Base-by-base conservation (phyloP, 2,113 vertebrate species). In the Coptodon bakossiorum region DNA sequence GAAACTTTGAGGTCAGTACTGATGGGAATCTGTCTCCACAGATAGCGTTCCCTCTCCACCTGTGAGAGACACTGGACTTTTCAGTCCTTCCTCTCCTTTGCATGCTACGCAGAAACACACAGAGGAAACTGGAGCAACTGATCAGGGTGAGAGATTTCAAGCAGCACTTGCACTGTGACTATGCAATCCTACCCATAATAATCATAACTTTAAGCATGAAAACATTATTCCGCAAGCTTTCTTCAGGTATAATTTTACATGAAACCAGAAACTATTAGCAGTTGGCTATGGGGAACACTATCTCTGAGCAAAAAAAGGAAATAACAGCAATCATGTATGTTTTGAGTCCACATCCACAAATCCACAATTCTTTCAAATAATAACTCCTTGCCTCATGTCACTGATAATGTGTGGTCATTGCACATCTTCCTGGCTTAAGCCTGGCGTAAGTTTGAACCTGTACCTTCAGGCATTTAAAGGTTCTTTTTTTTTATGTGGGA, bases 11-110 rank as follows among this genome's bases (percentile, higher is more conserved):
- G 52, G 6, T 56, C 48, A 56, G 66, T 17, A 3, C 31, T 89
- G 48, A 81, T 56, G 4, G 17, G 52, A 7, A 22, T 34, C 7
- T 71, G 36, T 8, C 38, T 80, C 50, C 43, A 59, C 92, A 98
- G 97, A 97, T 79, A 92, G 95, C 3, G 93, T 94, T 36, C 93
- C 92, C 5, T 98, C 97, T 85, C 97, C 97, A 17, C 98, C 98
- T 0, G 97, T 98, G 52, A 95, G 97, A 78, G 97, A 98, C 78
- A 92, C 96, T 6, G 97, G 97, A 86, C 93, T 96, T 61, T 90
- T 92, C 56, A 92, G 88, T 53, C 86, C 93, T 4, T 76, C 88
- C 3, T 93, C 93, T 50, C 3, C 48, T 86, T 4, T 80, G 5
- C 90, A 45, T 45, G 16, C 87, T 31, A 12, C 82, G 40, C 52